These are phyloP conservation scores for Ascidia mentula DNA, from an alignment of 23 tunicate genomes.

Conservation along the genomic window DNA sequence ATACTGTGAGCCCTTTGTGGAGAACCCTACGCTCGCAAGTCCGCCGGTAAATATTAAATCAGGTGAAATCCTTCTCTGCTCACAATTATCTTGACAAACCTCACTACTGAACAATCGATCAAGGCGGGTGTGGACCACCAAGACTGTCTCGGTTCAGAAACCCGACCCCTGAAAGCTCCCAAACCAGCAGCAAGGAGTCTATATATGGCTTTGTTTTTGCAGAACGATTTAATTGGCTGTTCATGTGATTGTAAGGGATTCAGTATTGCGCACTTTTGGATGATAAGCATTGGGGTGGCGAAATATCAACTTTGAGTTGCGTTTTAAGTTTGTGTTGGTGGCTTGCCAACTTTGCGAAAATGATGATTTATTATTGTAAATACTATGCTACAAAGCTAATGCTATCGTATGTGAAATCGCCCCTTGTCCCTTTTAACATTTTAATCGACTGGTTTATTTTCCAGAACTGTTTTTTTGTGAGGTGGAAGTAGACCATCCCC, in stretches of 20 bases:
- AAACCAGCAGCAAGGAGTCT: background rate
- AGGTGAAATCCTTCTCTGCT: background rate
- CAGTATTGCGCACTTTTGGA: background rate
- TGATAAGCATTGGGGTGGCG: no score
- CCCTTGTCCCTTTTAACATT: no score
- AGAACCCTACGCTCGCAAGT: background rate
- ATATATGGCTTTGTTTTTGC: background rate
- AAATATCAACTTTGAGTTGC: no score
- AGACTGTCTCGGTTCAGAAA: background rate
- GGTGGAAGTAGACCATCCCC: no score
- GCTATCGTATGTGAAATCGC: no score
- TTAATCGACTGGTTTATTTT: no score
- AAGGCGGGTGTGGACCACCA: background rate
- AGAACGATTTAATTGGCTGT: background rate
- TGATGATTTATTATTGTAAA: no score
- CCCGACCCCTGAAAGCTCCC: background rate
- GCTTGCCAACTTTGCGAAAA: no score
- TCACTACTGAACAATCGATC: background rate
- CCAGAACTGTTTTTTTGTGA: no score
- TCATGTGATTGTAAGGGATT: background rate
- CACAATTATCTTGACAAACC: background rate
- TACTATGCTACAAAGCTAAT: no score
- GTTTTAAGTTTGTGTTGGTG: no score
- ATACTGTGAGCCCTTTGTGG: no score
- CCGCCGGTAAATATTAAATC: slow-evolving; percentile 7